Evolutionary conservation across 2,797 vertebrate species (phyloP).

Genomic region (Mormyrus proboscirostris): DNA sequence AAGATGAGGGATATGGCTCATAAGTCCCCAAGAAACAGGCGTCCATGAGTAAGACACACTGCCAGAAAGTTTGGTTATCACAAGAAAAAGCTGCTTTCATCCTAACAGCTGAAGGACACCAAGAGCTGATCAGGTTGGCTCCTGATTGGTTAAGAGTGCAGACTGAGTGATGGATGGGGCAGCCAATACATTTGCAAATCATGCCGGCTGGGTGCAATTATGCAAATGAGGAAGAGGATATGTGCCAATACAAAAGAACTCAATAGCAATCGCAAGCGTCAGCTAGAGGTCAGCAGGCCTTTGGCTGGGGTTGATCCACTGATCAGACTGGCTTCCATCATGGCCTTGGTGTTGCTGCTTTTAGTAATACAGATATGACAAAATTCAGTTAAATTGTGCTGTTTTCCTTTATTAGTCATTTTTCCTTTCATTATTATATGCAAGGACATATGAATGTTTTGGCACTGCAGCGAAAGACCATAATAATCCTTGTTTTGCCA

Average conservation of each 20-base stretch:
- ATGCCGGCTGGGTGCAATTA: too few relatives aligned
- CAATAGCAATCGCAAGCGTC: background rate
- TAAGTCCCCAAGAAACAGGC: background rate
- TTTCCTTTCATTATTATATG: background rate
- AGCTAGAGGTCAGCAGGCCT: background rate
- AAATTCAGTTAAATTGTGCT: background rate
- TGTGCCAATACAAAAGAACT: background rate
- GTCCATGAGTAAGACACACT: background rate
- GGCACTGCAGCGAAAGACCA: background rate
- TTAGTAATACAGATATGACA: background rate
- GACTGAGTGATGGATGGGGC: background rate
- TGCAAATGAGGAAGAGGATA: background rate
- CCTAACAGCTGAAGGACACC: background rate
- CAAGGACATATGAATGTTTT: background rate
- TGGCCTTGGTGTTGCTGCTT: background rate
- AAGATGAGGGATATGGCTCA: background rate
- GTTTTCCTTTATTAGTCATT: background rate
- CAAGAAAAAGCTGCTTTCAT: background rate
- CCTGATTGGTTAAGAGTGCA: background rate
- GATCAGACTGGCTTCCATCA: background rate
- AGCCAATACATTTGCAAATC: background rate
- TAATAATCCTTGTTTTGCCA: background rate
- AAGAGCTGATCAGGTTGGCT: background rate
- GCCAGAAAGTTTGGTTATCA: background rate
- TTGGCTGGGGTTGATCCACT: background rate